Evolutionary conservation across 2,113 vertebrate genomes (phyloP).

Genomic region (Hypocryptadius cinnamomeus): DNA sequence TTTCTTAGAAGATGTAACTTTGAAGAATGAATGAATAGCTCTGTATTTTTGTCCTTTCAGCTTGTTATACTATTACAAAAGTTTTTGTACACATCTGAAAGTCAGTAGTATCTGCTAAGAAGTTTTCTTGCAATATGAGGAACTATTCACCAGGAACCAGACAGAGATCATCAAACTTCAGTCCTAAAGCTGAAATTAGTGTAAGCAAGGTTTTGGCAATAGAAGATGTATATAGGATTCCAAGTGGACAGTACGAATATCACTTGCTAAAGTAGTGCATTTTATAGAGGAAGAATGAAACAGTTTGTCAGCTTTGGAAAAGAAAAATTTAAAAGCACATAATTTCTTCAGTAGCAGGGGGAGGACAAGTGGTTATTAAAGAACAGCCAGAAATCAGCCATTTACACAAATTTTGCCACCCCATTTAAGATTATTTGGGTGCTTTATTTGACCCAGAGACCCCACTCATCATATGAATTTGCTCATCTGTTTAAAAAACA

Average conservation of each 20-base stretch:
- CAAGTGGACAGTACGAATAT: neutral
- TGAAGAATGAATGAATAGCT: neutral
- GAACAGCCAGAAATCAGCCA: constrained; percentile 2
- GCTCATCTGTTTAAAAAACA: constrained; percentile 15
- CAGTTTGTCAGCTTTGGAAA: neutral
- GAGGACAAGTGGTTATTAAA: constrained; percentile 3
- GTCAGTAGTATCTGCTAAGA: neutral
- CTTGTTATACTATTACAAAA: neutral
- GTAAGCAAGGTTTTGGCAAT: neutral
- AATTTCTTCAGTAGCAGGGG: neutral
- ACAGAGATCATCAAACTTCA: neutral
- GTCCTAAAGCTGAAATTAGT: neutral
- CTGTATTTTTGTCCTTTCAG: neutral
- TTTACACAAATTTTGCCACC: neutral
- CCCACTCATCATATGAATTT: neutral
- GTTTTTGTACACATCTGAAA: neutral
- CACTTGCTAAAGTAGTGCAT: neutral
- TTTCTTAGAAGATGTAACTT: neutral
- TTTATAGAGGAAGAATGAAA: neutral
- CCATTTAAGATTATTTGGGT: constrained; percentile 26
- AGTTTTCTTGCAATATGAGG: neutral
- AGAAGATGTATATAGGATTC: neutral
- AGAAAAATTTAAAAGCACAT: neutral
- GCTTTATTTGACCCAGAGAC: constrained; percentile 41
- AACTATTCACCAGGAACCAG: neutral